Base-by-base conservation (phyloP, 2,113 vertebrate genomes). In the Cyanoliseus patagonus region DNA sequence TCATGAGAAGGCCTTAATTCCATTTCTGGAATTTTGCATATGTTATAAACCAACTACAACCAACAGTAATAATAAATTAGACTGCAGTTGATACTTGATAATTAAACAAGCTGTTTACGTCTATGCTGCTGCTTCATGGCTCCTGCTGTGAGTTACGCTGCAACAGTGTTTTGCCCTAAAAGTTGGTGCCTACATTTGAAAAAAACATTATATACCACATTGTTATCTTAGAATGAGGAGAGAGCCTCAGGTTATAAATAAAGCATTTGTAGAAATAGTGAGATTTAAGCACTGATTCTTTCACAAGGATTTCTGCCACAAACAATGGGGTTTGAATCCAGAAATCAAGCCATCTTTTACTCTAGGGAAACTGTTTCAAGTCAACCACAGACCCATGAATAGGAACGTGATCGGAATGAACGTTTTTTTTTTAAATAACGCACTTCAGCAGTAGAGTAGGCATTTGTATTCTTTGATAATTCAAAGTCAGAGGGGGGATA, bases 281-380 rank as follows among this genome's bases (percentile, higher is more conserved):
- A 68, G 57, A 73, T 64, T 93, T 90, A 69, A 93, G 79, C 20
- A 42, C 47, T 44, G 11, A 33, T 80, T 59, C 82, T 87, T 86
- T 92, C 69, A 70, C 41, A 77, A 88, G 88, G 30, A 51, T 55
- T 92, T 94, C 23, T 92, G 47, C 91, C 69, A 90, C 12, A 90
- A 53, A 69, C 7, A 94, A 55, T n/a, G 80, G 77, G 44, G 17
- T 77, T 86, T 86, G 39, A 93, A 90, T 69, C 30, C 82, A 86
- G 85, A 76, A 87, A 96, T 92, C 52, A 88, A 94, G 39, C 23
- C 10, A 30, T 52, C n/a, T 85, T 97, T 95, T 69, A 57, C 83
- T 66, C 77, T 81, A 44, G 52, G 47, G 82, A 91, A 91, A 61
- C 11, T 17, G 19, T 69, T 92, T 86, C 70, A 82, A 91, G 80